Evolutionary conservation across 2,797 vertebrate species (phyloP).

Genomic region (Spinus pinus): DNA sequence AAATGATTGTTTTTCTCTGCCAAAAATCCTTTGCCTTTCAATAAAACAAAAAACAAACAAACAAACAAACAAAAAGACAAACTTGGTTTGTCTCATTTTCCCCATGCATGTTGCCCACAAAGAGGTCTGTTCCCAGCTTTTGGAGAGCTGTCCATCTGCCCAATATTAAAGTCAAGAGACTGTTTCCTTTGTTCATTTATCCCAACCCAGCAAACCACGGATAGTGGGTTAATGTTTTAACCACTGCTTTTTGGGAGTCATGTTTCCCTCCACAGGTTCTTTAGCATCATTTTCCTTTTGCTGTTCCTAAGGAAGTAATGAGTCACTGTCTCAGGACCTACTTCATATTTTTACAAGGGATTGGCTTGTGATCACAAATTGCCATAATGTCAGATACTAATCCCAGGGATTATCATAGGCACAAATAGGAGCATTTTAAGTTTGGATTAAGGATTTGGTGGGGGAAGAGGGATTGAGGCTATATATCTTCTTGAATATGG

Average conservation of each 20-base stretch:
- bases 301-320: not conserved
- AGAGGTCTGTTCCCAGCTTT: not conserved
- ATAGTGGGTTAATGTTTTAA: not conserved
- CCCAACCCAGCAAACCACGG: not conserved
- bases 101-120: accelerated
- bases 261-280: not conserved
- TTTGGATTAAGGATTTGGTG: not conserved
- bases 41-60: too few species aligned
- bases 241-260: not conserved
- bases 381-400: not conserved
- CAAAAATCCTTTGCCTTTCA: not conserved
- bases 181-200: not conserved
- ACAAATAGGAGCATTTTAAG: not conserved
- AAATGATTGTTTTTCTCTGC: not conserved
- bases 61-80: accelerated
- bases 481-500: not conserved
- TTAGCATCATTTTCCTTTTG: not conserved
- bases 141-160: not conserved
- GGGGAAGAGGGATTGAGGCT: not conserved
- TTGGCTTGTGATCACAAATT: not conserved
- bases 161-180: not conserved
- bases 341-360: not conserved
- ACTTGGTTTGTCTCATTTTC: not conserved
- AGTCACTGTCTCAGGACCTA: not conserved
- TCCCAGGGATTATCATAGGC: not conserved